Base-by-base conservation (phyloP, 2,113 vertebrate genomes). In the Chloropsis cyanopogon region DNA sequence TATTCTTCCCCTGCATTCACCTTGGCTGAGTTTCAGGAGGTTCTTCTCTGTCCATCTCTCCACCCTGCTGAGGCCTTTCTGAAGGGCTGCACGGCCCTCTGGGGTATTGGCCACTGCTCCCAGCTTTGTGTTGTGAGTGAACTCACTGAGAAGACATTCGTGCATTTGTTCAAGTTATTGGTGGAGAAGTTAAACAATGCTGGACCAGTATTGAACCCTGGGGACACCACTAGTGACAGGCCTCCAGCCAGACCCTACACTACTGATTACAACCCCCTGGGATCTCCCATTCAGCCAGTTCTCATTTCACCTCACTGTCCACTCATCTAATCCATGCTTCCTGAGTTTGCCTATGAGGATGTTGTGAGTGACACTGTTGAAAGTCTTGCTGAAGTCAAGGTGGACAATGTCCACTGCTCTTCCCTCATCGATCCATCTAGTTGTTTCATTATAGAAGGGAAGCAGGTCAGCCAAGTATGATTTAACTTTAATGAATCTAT, bases 21-120 rank as follows among this genome's bases (percentile, higher is more conserved):
- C 44, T 82, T 70, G 50, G 37, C 15, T 50, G 65, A 42, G 8
- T 60, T 50, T 60, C 37, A 81, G 52, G 3, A 11, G 2, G 12
- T 11, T 60, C 44, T 6, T n/a, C 20, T 35, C 46, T 82, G 46
- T 25, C 46, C 31, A 41, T 8, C 18, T 41, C 19, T 60, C 35
- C 44, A 33, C 3, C 2, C 14, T 59, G 11, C 6, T 2, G 4
- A 41, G 44, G 22, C 5, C 23, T 11, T 12, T 57, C 53, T 59
- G 23, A 59, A 82, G 18, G 44, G 2, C 14, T 28, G 24, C 65
- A n/a, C 1, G 3, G 5, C 23, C 23, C 23, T 9, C 53, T 59
- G 44, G 18, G 14, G 9, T 41, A 41, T 19, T 0, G 0, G 29
- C 14, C 29, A n/a, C 28, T n/a, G 18, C 29, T 50, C 11, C 35